Conservation (phyloP, 1,140 invertebrate species). For the Halictus rubicundus region DNA sequence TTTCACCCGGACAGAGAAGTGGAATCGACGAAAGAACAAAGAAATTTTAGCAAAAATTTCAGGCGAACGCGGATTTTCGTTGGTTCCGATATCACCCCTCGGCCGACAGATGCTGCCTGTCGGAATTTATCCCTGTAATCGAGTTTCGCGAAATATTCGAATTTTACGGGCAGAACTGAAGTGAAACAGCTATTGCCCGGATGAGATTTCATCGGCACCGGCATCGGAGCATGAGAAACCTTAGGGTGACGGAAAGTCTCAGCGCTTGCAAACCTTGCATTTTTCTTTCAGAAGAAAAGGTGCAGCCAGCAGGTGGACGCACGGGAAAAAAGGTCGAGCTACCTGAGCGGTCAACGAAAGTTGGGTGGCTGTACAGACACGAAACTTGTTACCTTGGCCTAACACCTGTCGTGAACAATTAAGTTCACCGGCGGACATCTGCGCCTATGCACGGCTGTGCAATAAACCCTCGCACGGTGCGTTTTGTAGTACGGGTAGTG, state of each 20-base stretch:
- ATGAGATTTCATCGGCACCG: conserved; percentile 5
- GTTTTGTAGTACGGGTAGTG: too few species aligned
- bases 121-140: neutral
- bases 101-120: neutral
- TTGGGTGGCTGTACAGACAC: neutral
- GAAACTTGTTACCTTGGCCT: neutral
- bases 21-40: neutral
- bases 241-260: neutral
- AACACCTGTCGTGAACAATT: conserved; percentile 16
- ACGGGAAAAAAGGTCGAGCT: neutral
- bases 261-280: neutral
- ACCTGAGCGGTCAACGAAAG: conserved; percentile 2
- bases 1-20: neutral
- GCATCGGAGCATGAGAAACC: too few species aligned
- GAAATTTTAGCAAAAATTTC: neutral
- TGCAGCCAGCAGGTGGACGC: conserved; percentile 12
- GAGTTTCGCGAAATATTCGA: neutral
- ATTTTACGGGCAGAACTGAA: neutral
- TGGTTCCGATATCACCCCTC: neutral
- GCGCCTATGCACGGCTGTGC: neutral
- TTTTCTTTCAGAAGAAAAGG: conserved; percentile 14
- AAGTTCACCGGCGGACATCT: neutral
- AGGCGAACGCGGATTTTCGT: neutral
- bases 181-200: neutral
- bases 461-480: too few species aligned